Evolutionary conservation across 2,797 vertebrate genomes (phyloP).

Genomic region (Acrossocheilus wenchowensis): DNA sequence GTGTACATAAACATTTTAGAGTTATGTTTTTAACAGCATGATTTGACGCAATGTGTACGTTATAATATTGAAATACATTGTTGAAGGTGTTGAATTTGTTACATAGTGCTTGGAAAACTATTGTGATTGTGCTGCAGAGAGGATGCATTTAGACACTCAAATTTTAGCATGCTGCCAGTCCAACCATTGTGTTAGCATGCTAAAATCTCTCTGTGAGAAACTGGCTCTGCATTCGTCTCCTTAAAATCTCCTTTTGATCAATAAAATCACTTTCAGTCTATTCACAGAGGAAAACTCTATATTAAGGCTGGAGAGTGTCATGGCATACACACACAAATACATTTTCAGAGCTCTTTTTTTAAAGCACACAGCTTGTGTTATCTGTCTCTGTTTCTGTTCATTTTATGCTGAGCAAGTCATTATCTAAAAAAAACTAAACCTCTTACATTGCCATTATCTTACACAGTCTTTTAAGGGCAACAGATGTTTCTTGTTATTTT

Average conservation of each 20-base stretch:
- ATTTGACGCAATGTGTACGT: background rate
- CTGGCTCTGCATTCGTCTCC: background rate
- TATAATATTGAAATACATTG: background rate
- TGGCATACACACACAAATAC: background rate
- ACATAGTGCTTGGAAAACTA: background rate
- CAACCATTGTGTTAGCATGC: background rate
- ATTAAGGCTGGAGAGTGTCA: background rate
- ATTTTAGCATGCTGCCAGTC: background rate
- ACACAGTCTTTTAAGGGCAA: background rate
- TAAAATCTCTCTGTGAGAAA: background rate
- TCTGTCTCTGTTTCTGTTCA: background rate
- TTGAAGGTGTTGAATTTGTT: background rate
- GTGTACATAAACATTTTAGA: background rate
- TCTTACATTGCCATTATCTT: background rate
- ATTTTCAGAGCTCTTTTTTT: conserved; percentile 2
- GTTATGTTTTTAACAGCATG: background rate
- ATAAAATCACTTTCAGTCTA: background rate
- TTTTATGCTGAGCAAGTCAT: background rate
- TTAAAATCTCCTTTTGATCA: background rate
- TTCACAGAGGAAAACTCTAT: background rate
- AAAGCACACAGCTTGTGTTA: background rate
- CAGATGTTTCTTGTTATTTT: background rate
- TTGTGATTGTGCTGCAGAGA: background rate
- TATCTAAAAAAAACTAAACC: background rate
- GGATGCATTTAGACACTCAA: background rate